These are phyloP conservation scores for Poecile montanus DNA, from an alignment of 2,797 vertebrate species.

Conservation along the genomic window DNA sequence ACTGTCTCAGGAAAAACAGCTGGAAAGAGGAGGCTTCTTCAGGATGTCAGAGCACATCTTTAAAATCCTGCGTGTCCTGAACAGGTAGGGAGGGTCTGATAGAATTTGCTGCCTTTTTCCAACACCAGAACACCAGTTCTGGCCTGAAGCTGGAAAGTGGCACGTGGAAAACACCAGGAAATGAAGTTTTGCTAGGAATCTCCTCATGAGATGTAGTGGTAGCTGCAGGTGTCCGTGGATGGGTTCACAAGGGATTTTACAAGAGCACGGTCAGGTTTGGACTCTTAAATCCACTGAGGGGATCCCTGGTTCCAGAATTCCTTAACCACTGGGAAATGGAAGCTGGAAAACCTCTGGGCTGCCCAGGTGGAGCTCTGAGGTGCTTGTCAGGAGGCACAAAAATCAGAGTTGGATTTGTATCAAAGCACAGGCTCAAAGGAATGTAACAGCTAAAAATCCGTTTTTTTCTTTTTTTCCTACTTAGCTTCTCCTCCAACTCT, in stretches of 20 bases:
- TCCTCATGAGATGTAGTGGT: rapidly evolving
- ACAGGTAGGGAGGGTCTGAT: rapidly evolving
- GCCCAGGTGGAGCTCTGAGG: rapidly evolving
- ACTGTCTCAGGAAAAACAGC: not conserved
- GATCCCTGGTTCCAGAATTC: not conserved
- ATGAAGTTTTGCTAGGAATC: not conserved
- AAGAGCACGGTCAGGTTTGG: not conserved
- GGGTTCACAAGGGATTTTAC: not conserved
- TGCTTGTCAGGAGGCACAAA: not conserved
- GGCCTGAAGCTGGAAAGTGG: not conserved
- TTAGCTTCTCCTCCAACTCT: not conserved
- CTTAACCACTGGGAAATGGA: not conserved
- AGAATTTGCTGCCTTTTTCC: rapidly evolving
- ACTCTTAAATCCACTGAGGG: not conserved
- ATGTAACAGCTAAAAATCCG: rapidly evolving
- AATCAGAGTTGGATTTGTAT: not conserved
- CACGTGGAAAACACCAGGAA: rapidly evolving
- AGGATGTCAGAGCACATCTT: not conserved
- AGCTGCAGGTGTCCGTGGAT: rapidly evolving
- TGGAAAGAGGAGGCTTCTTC: not conserved
- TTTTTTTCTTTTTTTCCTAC: rapidly evolving
- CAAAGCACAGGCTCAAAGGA: not conserved
- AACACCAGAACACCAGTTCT: rapidly evolving
- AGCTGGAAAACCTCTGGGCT: not conserved
- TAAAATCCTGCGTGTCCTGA: not conserved